These are phyloP conservation scores for Sebastiscus albofasciatus DNA, from an alignment of 2,797 vertebrate species.

Conservation along the genomic window DNA sequence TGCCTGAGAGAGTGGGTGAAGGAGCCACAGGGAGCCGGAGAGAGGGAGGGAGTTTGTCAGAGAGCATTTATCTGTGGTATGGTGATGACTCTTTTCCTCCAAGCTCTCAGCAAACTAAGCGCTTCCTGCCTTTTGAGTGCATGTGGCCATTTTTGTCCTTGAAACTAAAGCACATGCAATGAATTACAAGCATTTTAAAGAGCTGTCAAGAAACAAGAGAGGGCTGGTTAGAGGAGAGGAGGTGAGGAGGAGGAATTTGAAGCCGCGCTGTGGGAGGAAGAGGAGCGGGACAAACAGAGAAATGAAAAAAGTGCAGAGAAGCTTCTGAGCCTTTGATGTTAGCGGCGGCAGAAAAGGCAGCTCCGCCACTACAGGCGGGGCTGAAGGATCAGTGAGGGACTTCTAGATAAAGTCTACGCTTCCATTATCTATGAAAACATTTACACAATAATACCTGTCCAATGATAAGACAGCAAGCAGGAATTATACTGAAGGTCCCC, in stretches of 20 bases:
- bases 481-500: neutral
- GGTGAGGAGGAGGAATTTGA: slow-evolving; percentile 44
- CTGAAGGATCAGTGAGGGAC: slow-evolving; percentile 5
- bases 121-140: slow-evolving; percentile 76
- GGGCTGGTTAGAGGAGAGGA: slow-evolving; percentile 44
- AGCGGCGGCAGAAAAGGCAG: slow-evolving; percentile 18
- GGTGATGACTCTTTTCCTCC: slow-evolving; percentile 80
- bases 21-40: slow-evolving; percentile 55
- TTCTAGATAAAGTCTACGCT: neutral
- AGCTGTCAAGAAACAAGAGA: slow-evolving; percentile 66
- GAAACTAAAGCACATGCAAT: slow-evolving; percentile 63
- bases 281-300: slow-evolving; percentile 37
- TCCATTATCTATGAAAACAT: neutral
- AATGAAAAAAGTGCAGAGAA: slow-evolving; percentile 50
- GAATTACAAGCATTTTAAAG: slow-evolving; percentile 68
- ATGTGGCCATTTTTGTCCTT: slow-evolving; percentile 68
- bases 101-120: slow-evolving; percentile 70
- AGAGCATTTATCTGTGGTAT: slow-evolving; percentile 77
- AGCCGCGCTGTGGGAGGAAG: slow-evolving; percentile 35
- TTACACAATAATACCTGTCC: neutral
- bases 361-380: neutral
- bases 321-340: slow-evolving; percentile 56
- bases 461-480: neutral
- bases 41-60: slow-evolving; percentile 69
- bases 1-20: slow-evolving; percentile 35